A percentile compares a stretch with the other conserved stretches of the same genome.
These are phyloP conservation scores for Bradypus variegatus DNA, from an alignment of 2,797 vertebrate genomes.

Conservation along the genomic window DNA sequence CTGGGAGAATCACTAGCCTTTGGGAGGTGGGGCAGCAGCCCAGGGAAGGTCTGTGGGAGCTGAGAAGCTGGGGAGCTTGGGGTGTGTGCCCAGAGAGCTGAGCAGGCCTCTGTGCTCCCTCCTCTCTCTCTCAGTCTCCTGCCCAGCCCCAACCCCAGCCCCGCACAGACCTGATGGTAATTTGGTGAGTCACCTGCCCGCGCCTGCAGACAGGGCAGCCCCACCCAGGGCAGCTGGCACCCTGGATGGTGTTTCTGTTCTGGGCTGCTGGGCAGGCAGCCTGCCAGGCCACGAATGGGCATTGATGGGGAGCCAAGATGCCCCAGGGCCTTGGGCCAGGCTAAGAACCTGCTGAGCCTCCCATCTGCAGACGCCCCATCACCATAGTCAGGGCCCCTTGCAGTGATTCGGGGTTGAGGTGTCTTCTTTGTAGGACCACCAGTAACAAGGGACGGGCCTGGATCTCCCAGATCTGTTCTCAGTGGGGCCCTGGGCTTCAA, in stretches of 20 bases:
- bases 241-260: conserved; percentile 69
- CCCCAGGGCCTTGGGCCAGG: conserved; percentile 2
- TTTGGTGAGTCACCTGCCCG: conserved; percentile 72
- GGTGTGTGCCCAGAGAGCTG: neutral
- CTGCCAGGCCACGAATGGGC: conserved; percentile 48
- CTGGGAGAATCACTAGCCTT: accelerated
- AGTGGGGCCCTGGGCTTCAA: neutral
- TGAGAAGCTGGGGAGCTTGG: neutral
- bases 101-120: neutral
- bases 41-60: conserved; percentile 16
- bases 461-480: neutral
- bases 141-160: conserved; percentile 40
- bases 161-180: conserved; percentile 37
- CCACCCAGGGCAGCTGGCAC: conserved; percentile 72
- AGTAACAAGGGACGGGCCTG: accelerated
- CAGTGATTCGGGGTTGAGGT: neutral
- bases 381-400: neutral
- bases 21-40: neutral
- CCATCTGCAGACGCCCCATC: neutral
- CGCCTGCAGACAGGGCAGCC: conserved; percentile 64
- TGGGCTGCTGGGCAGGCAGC: conserved; percentile 66
- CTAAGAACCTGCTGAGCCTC: conserved; percentile 33
- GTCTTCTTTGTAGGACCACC: neutral
- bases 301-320: conserved; percentile 11
- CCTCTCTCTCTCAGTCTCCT: conserved; percentile 29